phyloP scores from a whole-genome alignment of 2,113 vertebrate species.

The Tetrax tetrax region DNA sequence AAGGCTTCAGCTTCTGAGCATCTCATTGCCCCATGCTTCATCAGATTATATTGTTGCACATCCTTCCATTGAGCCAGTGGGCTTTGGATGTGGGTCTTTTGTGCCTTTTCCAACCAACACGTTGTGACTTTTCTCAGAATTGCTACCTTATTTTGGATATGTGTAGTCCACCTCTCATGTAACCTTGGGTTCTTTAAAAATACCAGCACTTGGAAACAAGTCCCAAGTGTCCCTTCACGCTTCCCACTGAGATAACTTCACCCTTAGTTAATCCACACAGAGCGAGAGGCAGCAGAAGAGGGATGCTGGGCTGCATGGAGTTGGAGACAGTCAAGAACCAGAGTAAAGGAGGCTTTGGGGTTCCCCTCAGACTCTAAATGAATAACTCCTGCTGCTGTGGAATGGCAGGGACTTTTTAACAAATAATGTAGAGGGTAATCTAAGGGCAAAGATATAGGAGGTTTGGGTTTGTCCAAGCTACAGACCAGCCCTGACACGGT shows the following conservation, averaged over 20 bases:
- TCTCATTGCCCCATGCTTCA: neutral
- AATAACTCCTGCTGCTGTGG: neutral
- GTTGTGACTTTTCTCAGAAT: neutral
- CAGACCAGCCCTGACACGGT: neutral
- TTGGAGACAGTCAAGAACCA: neutral
- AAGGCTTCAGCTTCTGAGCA: conserved; percentile 13
- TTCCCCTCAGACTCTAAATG: neutral
- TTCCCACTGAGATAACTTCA: neutral
- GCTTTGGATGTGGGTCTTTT: conserved; percentile 6
- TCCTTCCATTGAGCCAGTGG: neutral
- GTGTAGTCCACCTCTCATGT: neutral
- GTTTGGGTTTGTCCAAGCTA: neutral
- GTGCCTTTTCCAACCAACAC: neutral
- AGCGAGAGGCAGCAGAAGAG: neutral
- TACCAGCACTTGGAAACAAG: neutral
- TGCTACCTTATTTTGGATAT: neutral
- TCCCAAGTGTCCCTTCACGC: neutral
- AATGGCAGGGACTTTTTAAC: neutral
- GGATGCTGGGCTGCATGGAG: neutral
- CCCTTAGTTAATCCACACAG: neutral
- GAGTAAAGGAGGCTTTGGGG: neutral
- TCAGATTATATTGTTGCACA: neutral
- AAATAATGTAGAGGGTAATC: neutral
- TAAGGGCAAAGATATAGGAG: neutral
- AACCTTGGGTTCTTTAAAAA: neutral